These are phyloP conservation scores for Aleiodes testaceus DNA, from an alignment of 2,888 invertebrate genomes.

Conservation along the genomic window DNA sequence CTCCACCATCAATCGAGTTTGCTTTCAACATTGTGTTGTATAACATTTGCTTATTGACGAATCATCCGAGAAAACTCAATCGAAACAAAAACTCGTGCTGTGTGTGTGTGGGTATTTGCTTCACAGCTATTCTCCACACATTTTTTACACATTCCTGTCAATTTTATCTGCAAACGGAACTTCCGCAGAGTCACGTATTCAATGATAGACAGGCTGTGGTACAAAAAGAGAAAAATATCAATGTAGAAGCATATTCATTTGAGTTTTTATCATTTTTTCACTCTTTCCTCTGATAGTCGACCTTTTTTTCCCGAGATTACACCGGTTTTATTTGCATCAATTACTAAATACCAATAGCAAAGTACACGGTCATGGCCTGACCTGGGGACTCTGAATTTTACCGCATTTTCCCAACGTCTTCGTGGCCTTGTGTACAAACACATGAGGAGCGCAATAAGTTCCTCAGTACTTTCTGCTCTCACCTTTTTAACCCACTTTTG, in stretches of 20 bases:
- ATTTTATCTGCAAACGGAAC: slow-evolving; percentile 24
- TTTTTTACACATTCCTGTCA: slow-evolving; percentile 16
- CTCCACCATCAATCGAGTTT: neutral
- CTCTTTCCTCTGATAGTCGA: neutral
- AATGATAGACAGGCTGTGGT: slow-evolving; percentile 9
- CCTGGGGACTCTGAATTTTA: slow-evolving; percentile 2
- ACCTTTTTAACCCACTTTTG: neutral
- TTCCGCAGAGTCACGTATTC: slow-evolving; percentile 4
- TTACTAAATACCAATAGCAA: neutral
- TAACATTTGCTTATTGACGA: neutral
- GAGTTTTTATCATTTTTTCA: neutral
- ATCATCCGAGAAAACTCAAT: slow-evolving; percentile 1
- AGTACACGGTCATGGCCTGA: slow-evolving; percentile 9
- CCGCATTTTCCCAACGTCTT: neutral
- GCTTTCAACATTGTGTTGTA: neutral
- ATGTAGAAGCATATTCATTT: neutral
- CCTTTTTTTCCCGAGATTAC: neutral
- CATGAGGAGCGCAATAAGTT: too few relatives aligned
- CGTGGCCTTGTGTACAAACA: neutral
- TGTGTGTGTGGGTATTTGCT: neutral
- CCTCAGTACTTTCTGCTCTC: too few relatives aligned
- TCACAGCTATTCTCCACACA: neutral
- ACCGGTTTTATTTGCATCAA: neutral
- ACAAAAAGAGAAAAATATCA: neutral
- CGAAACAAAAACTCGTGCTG: slow-evolving; percentile 15